Evolutionary conservation across 2,797 vertebrate species (phyloP), one percentile per base, ranked within the genome.

Genomic region (Crypturellus tataupa): DNA sequence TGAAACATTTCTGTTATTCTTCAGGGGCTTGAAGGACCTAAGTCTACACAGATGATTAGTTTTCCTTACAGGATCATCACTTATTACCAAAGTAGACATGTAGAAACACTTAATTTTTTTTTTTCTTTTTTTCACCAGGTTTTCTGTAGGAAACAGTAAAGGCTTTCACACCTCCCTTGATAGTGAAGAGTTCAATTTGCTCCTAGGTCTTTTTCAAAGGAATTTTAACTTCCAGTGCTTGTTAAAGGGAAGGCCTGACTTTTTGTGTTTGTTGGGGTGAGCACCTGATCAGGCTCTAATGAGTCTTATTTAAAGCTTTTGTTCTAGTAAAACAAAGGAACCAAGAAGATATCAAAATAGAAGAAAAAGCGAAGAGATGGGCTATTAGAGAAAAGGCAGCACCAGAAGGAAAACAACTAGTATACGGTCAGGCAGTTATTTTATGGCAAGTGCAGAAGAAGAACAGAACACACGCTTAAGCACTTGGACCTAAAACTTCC

Each of bases 21-120:
- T 21, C 31, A 7, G 5, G 11, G 5, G 59, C 25, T 21, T 55
- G 27, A 21, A 89, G 31, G 13, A 69, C n/a, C 39, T 47, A 1
- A 10, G 6, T 14, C 9, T 20, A 24, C 55, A 58, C 24, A 23
- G 15, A 39, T 24, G 75, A 21, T 0, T 23, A 9, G 7, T 19
- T 21, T 7, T 39, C 37, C 42, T 47, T 12, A 44, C 35, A 70
- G 80, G 39, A 9, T 46, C 17, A 56, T 18, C 7, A 40, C 3
- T 56, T 35, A 79, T 20, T 56, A 47, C 23, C 27, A 33, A 67
- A 31, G 21, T 0, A 40, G 15, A 19, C 35, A 12, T 23, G 47
- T 47, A 49, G 42, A 76, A 85, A 85, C 25, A 71, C 17, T 27
- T 21, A 39, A 17, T 4, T 21, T 11, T 8, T 27, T n/a, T 72